phyloP scores from a whole-genome alignment of 2,113 vertebrate genomes.

The Vombatus ursinus region DNA sequence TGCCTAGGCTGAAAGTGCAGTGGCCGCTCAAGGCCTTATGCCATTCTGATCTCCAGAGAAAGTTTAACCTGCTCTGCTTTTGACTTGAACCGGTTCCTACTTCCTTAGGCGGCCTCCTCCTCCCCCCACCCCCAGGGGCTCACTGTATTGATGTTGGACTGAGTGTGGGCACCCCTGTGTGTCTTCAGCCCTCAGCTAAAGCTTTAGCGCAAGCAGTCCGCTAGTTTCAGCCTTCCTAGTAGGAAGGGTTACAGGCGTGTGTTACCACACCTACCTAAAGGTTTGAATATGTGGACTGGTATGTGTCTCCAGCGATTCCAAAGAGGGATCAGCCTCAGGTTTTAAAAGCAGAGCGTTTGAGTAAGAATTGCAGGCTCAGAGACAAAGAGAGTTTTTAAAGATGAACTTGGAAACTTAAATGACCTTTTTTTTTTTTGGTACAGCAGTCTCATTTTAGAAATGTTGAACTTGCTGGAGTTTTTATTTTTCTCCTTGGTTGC shows the following conservation, averaged over 20 bases:
- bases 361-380: neutral
- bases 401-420: neutral
- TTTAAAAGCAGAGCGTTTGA: neutral
- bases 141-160: neutral
- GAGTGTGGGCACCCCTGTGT: neutral
- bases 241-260: neutral
- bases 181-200: neutral
- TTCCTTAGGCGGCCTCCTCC: neutral
- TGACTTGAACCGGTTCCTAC: neutral
- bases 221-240: neutral
- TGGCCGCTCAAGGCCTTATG: neutral
- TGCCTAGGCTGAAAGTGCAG: neutral
- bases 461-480: slow-evolving; percentile 35
- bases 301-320: neutral
- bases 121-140: neutral
- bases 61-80: neutral
- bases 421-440: neutral
- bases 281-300: no score
- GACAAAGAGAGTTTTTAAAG: neutral
- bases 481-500: slow-evolving; percentile 24
- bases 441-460: slow-evolving; percentile 3
- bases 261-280: neutral
- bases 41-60: neutral
- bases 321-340: neutral
- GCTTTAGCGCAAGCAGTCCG: neutral